Evolutionary conservation across 2,797 vertebrate species (phyloP), one percentile per base, ranked within the genome.

Genomic region (Diceros bicornis): DNA sequence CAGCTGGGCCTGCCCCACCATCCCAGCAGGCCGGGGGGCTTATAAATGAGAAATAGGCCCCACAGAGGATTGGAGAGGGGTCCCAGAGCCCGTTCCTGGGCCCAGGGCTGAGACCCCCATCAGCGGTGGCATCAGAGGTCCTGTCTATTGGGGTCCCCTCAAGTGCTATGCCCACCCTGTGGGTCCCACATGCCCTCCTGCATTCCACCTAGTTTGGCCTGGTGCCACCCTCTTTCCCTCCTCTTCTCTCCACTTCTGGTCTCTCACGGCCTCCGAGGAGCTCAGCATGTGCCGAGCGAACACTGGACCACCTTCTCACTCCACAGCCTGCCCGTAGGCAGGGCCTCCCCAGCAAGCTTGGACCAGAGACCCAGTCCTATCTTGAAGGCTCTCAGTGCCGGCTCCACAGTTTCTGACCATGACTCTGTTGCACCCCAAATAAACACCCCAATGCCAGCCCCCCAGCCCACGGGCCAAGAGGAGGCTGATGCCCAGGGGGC

Each of bases 281-380:
- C 55, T 32, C 3, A 7, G 37, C 17, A 14, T 8, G 79, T 25
- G n/a, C 23, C 7, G 20, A 55, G 11, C n/a, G 23, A 18, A 2
- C 3, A 0, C 50, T 1, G 9, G 6, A 12, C 79, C 44, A 41
- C 27, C 77, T 61, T 27, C 41, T 6, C 29, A 59, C 14, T 12
- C 16, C 4, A 0, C 71, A 77, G 57, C 23, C 41, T 0, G 13
- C 41, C 20, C 6, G 5, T 4, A 0, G 17, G 59, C 17, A 12
- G 8, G 21, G 11, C 11, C 32, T 52, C 44, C 18, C n/a, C 7
- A 11, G 61, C 18, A 0, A 1, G 12, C 14, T 27, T 14, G 14
- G 25, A 41, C 44, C 47, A 66, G n/a, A 9, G n/a, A 17, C 41
- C 41, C 37, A 23, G 41, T n/a, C 55, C 57, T 9, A 44, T 18